Evolutionary conservation across 2,888 invertebrate species (phyloP).

Genomic region (Sphecodes monilicornis): DNA sequence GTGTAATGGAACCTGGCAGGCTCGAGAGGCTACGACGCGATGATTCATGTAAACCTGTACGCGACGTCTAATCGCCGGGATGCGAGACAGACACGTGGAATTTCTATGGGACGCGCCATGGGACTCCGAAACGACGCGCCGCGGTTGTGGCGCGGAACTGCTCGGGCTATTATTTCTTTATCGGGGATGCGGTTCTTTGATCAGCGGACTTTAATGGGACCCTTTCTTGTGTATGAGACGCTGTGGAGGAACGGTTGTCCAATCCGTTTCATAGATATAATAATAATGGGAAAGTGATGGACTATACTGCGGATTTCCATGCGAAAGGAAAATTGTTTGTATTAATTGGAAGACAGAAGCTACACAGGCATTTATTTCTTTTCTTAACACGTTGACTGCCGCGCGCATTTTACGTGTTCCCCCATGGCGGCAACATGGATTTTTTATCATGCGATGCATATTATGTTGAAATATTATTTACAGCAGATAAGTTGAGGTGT

Average conservation of each 20-base stretch:
- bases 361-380: too few species aligned
- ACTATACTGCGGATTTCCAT: too few species aligned
- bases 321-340: too few species aligned
- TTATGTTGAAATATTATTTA: too few species aligned
- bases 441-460: too few species aligned
- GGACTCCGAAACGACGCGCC: not conserved
- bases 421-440: too few species aligned
- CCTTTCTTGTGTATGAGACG: not conserved
- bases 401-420: too few species aligned
- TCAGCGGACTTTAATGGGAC: not conserved
- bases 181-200: not conserved
- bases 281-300: too few species aligned
- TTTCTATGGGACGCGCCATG: conserved; percentile 18
- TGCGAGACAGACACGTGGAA: conserved; percentile 37
- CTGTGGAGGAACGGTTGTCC: not conserved
- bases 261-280: too few species aligned
- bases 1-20: conserved; percentile 71
- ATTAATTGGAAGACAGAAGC: too few species aligned
- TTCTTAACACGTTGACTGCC: too few species aligned
- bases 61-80: conserved; percentile 64
- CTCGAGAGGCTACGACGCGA: conserved; percentile 44
- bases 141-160: not conserved
- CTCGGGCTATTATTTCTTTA: conserved; percentile 10
- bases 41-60: conserved; percentile 72
- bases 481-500: too few species aligned